phyloP scores from a whole-genome alignment of 2,113 vertebrate species.

The Campylorhamphus procurvoides region DNA sequence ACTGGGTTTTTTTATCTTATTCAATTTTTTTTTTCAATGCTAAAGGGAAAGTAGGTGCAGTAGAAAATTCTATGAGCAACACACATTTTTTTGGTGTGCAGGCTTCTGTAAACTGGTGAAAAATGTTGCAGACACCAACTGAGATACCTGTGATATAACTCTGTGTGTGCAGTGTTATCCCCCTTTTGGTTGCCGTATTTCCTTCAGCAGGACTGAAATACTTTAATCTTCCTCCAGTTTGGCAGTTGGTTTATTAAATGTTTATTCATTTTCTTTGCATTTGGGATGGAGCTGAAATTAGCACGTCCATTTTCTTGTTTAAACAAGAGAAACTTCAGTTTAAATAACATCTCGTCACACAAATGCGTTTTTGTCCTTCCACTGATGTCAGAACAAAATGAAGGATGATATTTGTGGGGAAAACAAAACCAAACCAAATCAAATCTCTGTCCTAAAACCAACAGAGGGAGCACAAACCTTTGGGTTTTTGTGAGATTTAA shows the following conservation, averaged over 20 bases:
- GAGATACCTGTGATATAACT: background rate
- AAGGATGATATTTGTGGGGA: constrained; percentile 31
- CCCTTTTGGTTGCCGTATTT: background rate
- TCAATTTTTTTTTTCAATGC: background rate
- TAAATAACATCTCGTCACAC: constrained; percentile 15
- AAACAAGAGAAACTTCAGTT: constrained; percentile 54
- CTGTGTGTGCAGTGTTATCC: background rate
- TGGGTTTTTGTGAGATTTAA: background rate
- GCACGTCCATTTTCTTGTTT: constrained; percentile 54
- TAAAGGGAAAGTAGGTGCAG: background rate
- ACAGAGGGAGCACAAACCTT: constrained; percentile 71
- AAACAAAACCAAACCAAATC: constrained; percentile 22
- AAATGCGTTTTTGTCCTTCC: background rate
- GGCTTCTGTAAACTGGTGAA: background rate
- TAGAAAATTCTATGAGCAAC: background rate
- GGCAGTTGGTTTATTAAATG: constrained; percentile 48
- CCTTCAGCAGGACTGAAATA: constrained; percentile 28
- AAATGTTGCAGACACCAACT: background rate
- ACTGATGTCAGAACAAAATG: constrained; percentile 35
- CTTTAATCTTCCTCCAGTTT: constrained; percentile 50
- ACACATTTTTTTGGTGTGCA: accelerated
- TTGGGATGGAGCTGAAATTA: constrained; percentile 62
- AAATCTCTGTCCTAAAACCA: constrained; percentile 57
- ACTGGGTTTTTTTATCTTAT: background rate
- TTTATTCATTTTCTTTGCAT: constrained; percentile 52